Conservation (phyloP, 2,113 vertebrate genomes). For the Paralichthys olivaceus region DNA sequence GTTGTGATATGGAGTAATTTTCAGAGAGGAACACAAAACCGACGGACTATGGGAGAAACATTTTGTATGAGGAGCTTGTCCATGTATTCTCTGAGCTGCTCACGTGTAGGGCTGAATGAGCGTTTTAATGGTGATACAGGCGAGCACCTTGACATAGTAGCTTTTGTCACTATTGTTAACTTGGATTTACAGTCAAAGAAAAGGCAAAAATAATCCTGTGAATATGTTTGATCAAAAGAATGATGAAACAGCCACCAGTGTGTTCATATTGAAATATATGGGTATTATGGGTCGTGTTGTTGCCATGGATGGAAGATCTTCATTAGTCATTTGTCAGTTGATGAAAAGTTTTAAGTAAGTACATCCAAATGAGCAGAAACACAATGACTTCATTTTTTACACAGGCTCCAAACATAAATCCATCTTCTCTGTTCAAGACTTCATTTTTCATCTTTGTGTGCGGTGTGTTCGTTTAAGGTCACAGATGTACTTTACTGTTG, state of each 20-base stretch:
- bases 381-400: conserved; percentile 10
- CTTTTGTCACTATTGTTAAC: conserved; percentile 41
- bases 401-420: conserved; percentile 8
- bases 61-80: conserved; percentile 30
- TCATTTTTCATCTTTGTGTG: conserved; percentile 18
- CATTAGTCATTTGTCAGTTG: conserved; percentile 13
- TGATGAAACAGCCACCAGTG: conserved; percentile 6
- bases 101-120: conserved; percentile 32
- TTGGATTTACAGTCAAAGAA: conserved; percentile 21
- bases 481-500: conserved; percentile 40
- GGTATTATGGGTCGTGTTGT: conserved; percentile 10
- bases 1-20: conserved; percentile 61
- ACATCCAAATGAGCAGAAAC: conserved; percentile 9
- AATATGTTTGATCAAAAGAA: conserved; percentile 26
- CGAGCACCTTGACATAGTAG: conserved; percentile 33
- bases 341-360: conserved; percentile 8
- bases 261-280: conserved; percentile 25
- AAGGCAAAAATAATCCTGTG: conserved; percentile 21
- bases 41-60: conserved; percentile 21
- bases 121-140: conserved; percentile 43
- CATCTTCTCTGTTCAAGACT: conserved; percentile 13
- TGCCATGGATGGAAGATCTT: conserved; percentile 6
- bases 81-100: conserved; percentile 27
- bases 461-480: conserved; percentile 43
- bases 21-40: conserved; percentile 10